These are phyloP conservation scores for Nomada goodeniana DNA, from an alignment of 2,888 invertebrate genomes.

Conservation along the genomic window DNA sequence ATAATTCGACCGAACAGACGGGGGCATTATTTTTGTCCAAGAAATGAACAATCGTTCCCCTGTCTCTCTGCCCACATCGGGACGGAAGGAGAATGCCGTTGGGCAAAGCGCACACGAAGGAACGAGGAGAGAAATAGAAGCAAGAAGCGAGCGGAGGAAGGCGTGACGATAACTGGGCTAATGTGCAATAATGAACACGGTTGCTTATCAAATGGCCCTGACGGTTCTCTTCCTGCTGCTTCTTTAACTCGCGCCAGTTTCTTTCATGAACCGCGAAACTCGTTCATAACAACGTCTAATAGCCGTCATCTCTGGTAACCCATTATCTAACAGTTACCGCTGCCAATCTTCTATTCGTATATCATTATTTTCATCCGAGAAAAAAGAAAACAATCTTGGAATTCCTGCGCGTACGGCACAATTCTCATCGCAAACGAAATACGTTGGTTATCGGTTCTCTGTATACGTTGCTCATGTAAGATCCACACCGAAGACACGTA, in stretches of 20 bases:
- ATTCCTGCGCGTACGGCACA: conserved; percentile 1
- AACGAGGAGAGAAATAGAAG: conserved; percentile 56
- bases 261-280: conserved; percentile 71
- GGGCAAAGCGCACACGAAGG: conserved; percentile 42
- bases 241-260: conserved; percentile 59
- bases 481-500: conserved; percentile 43
- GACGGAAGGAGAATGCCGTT: conserved; percentile 15
- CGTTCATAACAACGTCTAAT: conserved; percentile 59
- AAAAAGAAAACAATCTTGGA: conserved; percentile 13
- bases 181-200: conserved; percentile 74
- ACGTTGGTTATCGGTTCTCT: conserved; percentile 65
- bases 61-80: conserved; percentile 26
- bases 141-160: conserved; percentile 61
- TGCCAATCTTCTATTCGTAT: conserved; percentile 8
- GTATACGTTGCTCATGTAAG: conserved; percentile 59
- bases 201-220: conserved; percentile 76
- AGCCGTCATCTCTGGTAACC: conserved; percentile 29
- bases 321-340: conserved; percentile 51
- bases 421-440: conserved; percentile 62
- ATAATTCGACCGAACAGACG: not conserved
- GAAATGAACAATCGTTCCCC: conserved; percentile 15
- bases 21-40: not conserved
- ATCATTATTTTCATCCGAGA: not conserved
- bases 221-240: conserved; percentile 74
- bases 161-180: conserved; percentile 74